Conservation (phyloP, 2,797 vertebrate species). For the Sciurus carolinensis region DNA sequence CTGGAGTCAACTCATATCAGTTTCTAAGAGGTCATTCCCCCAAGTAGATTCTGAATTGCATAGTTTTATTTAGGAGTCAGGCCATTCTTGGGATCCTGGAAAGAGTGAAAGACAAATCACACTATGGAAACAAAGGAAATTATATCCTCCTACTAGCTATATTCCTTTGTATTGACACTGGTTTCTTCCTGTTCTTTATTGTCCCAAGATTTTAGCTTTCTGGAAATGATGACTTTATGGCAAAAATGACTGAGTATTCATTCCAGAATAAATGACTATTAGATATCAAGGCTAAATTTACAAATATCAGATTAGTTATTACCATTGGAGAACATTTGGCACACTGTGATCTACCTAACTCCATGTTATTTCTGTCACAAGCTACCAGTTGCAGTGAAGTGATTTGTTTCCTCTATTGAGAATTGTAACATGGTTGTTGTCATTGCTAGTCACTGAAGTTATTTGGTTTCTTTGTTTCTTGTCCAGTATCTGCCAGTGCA, state of each 20-base stretch:
- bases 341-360: not conserved
- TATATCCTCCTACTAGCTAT: too few relatives aligned
- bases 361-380: not conserved
- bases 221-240: too few relatives aligned
- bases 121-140: too few relatives aligned
- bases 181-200: too few relatives aligned
- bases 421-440: not conserved
- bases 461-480: slow-evolving; percentile 8
- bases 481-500: not conserved
- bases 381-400: not conserved
- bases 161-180: too few relatives aligned
- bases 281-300: not conserved
- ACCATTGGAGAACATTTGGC: not conserved
- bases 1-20: slow-evolving; percentile 1
- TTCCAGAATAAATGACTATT: too few relatives aligned
- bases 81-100: too few relatives aligned
- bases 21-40: not conserved
- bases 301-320: slow-evolving; percentile 5
- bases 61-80: too few relatives aligned
- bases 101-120: too few relatives aligned
- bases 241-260: too few relatives aligned
- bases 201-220: too few relatives aligned
- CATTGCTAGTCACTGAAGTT: slow-evolving; percentile 1
- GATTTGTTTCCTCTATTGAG: slow-evolving; percentile 39
- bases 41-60: too few relatives aligned